Evolutionary conservation across 2,888 invertebrate genomes (phyloP).

Genomic region (Phania funesta): DNA sequence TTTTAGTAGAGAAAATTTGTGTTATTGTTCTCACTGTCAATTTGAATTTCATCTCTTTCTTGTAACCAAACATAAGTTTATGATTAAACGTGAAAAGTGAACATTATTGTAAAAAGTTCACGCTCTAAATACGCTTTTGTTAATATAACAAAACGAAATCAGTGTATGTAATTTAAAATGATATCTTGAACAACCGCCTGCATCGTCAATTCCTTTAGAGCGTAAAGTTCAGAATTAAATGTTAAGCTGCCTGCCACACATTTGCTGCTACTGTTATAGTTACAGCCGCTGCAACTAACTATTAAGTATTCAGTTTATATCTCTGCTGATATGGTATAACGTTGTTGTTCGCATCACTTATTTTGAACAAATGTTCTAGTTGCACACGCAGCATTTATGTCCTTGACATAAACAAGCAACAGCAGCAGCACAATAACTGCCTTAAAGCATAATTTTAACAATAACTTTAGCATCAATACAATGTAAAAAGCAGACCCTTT

Average conservation of each 20-base stretch:
- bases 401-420: slow-evolving; percentile 62
- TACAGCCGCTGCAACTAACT: background rate
- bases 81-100: slow-evolving; percentile 31
- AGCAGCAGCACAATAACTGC: background rate
- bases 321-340: background rate
- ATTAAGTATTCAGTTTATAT: background rate
- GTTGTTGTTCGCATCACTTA: slow-evolving; percentile 59
- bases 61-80: slow-evolving; percentile 4
- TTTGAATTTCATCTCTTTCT: background rate
- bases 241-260: background rate
- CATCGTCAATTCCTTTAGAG: background rate
- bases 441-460: slow-evolving; percentile 19
- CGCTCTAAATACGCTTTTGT: slow-evolving; percentile 41
- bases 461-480: background rate
- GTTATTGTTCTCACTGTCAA: background rate
- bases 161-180: slow-evolving; percentile 9
- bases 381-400: slow-evolving; percentile 56
- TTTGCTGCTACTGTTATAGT: background rate
- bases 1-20: background rate
- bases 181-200: slow-evolving; percentile 2
- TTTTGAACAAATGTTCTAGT: slow-evolving; percentile 52
- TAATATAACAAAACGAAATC: background rate
- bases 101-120: slow-evolving; percentile 34
- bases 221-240: slow-evolving; percentile 9
- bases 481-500: background rate